Evolutionary conservation across 2,113 vertebrate species (phyloP).

Genomic region (Laticauda colubrina): DNA sequence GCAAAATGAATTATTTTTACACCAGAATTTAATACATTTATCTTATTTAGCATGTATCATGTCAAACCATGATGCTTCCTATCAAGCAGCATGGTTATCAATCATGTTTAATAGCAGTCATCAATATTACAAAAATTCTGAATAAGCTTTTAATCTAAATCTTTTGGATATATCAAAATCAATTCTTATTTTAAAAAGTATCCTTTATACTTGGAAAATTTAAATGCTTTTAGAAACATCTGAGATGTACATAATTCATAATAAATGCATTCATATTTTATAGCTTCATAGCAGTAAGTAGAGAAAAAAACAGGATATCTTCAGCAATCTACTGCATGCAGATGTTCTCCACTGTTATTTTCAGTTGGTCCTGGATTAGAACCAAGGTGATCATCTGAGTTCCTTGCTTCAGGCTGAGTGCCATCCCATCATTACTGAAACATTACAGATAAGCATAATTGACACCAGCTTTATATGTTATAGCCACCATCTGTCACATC

Average conservation of each 20-base stretch:
- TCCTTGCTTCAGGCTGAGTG: background rate
- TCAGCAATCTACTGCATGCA: constrained; percentile 17
- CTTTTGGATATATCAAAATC: constrained; percentile 53
- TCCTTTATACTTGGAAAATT: constrained; percentile 49
- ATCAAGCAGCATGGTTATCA: constrained; percentile 56
- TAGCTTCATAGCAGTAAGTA: constrained; percentile 3
- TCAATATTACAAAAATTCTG: constrained; percentile 57
- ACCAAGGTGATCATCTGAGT: background rate
- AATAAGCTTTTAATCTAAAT: constrained; percentile 59
- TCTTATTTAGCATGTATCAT: constrained; percentile 48
- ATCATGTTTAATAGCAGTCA: constrained; percentile 54
- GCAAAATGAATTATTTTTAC: constrained; percentile 47
- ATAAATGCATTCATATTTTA: constrained; percentile 35
- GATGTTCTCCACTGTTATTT: background rate
- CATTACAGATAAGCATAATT: background rate
- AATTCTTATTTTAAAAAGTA: constrained; percentile 50
- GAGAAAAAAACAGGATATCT: constrained; percentile 34
- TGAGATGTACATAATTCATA: constrained; percentile 36
- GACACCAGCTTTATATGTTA: background rate
- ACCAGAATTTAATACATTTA: constrained; percentile 35
- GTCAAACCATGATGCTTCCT: constrained; percentile 57
- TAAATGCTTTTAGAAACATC: constrained; percentile 44
- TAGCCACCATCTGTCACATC: background rate
- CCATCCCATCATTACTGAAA: background rate
- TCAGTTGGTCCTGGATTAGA: background rate